Evolutionary conservation across 2,888 invertebrate species (phyloP).

Genomic region (Lomographa bimaculata): DNA sequence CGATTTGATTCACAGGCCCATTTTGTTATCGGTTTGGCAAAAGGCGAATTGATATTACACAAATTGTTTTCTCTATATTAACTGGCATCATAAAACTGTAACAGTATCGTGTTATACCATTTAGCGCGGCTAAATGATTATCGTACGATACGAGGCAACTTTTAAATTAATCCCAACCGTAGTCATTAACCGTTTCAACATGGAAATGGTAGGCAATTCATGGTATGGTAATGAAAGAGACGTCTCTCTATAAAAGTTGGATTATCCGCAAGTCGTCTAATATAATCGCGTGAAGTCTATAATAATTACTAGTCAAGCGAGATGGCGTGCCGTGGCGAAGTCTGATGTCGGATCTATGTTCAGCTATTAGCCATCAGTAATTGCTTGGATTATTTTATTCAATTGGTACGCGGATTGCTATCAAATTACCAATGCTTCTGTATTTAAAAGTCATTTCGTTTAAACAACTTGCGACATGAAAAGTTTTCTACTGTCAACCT

Average conservation of each 20-base stretch:
- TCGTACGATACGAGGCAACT: constrained; percentile 43
- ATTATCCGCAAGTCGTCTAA: constrained; percentile 67
- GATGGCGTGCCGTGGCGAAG: constrained; percentile 56
- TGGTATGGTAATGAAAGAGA: constrained; percentile 63
- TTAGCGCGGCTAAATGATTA: constrained; percentile 38
- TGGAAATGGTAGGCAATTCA: constrained; percentile 63
- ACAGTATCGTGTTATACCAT: no score
- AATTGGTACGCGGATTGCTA: constrained; percentile 38
- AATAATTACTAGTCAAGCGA: constrained; percentile 75
- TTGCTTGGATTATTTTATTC: constrained; percentile 47
- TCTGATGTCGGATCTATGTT: constrained; percentile 46
- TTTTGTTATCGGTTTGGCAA: constrained; percentile 20
- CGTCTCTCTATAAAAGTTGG: constrained; percentile 64
- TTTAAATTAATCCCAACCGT: constrained; percentile 53
- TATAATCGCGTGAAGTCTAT: constrained; percentile 71
- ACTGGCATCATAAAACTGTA: constrained; percentile 49
- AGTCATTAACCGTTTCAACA: constrained; percentile 58
- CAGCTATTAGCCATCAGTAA: constrained; percentile 48
- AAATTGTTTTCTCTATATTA: constrained; percentile 37
- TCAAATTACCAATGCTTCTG: constrained; percentile 32
- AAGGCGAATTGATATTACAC: constrained; percentile 17
- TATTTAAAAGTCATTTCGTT: constrained; percentile 23
- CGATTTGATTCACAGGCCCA: constrained; percentile 20
- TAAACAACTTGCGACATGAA: constrained; percentile 8
- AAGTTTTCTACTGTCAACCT: constrained; percentile 21